phyloP scores from a whole-genome alignment of 2,888 invertebrate species.

The Hermaeophaga mercurialis region DNA sequence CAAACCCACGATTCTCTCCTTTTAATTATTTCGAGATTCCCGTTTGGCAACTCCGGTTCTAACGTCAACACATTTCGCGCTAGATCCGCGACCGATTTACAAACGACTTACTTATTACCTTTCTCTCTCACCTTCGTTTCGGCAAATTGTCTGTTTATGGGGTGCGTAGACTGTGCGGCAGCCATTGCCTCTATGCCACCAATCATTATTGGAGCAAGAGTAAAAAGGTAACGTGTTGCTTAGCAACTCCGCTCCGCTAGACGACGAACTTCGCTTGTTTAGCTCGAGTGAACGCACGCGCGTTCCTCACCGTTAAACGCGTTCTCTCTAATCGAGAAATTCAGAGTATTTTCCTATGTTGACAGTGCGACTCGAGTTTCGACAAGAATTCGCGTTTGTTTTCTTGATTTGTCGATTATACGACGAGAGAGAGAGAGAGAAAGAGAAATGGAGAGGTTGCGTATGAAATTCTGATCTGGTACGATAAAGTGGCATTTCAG shows the following conservation, averaged over 20 bases:
- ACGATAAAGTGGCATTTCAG: too few relatives aligned
- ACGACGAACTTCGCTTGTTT: constrained; percentile 28
- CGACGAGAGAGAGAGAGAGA: too few relatives aligned
- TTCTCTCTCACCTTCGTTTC: constrained; percentile 31
- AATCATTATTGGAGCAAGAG: constrained; percentile 58
- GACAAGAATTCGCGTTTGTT: neutral
- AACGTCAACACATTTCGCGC: constrained; percentile 13
- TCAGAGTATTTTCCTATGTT: constrained; percentile 13
- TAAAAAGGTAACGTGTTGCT: constrained; percentile 57
- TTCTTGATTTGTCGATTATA: too few relatives aligned
- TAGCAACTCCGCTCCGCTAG: constrained; percentile 50
- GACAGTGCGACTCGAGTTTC: constrained; percentile 2
- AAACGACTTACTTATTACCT: constrained; percentile 19
- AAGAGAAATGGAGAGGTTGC: too few relatives aligned
- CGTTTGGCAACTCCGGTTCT: constrained; percentile 1
- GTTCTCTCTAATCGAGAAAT: constrained; percentile 17
- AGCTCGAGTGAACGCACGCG: constrained; percentile 48
- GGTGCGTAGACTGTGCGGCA: constrained; percentile 52
- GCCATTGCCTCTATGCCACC: constrained; percentile 58
- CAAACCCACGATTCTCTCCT: too few relatives aligned
- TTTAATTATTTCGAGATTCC: too few relatives aligned
- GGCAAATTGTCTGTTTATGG: constrained; percentile 54
- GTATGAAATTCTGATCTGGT: too few relatives aligned
- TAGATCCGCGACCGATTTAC: constrained; percentile 17
- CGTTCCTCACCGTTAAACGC: constrained; percentile 31